Conservation (phyloP, 2,888 invertebrate species). For the Drosophila koepferae region DNA sequence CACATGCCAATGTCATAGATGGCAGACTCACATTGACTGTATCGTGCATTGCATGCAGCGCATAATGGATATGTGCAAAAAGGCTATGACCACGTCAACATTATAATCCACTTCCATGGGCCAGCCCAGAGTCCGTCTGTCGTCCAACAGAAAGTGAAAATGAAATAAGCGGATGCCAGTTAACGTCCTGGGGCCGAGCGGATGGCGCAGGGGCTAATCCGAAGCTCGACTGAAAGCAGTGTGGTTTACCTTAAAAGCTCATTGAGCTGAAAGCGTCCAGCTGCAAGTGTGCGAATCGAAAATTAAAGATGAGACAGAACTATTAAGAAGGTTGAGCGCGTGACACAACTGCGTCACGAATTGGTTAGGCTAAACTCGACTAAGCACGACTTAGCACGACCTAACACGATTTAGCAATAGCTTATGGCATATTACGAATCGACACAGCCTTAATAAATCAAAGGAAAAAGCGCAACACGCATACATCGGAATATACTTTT, state of each 20-base stretch:
- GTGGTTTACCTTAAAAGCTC: neutral
- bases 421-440: neutral
- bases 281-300: neutral
- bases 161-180: constrained; percentile 32
- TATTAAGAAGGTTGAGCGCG: neutral
- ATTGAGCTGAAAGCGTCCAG: neutral
- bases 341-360: no score
- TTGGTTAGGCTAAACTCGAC: neutral
- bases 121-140: constrained; percentile 4
- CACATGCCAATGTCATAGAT: constrained; percentile 36
- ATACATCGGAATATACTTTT: neutral
- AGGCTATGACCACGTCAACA: constrained; percentile 29
- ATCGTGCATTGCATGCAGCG: neutral
- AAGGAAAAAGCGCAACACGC: no score
- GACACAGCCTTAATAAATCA: no score
- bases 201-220: constrained; percentile 5
- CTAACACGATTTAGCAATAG: neutral
- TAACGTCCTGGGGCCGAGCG: constrained; percentile 17
- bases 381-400: neutral
- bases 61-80: constrained; percentile 1
- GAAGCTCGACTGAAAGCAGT: neutral
- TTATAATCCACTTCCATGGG: constrained; percentile 33
- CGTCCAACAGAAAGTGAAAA: constrained; percentile 23
- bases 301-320: constrained; percentile 1
- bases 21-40: constrained; percentile 13